Evolutionary conservation across 2,797 vertebrate genomes (phyloP).

Genomic region (Parauchenoglanis punctatus): DNA sequence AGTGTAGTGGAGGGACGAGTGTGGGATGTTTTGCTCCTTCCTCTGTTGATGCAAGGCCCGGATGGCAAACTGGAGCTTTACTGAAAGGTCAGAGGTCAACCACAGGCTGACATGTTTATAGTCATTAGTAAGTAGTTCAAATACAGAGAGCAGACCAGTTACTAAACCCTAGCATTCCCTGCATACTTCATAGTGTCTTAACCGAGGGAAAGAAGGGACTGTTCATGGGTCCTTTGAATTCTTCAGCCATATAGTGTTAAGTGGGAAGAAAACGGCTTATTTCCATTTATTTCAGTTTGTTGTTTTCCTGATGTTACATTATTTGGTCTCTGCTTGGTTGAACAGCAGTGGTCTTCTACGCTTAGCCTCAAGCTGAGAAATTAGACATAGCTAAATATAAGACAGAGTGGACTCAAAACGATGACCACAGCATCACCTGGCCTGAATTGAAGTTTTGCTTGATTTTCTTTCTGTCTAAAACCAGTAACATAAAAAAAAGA

Average conservation of each 20-base stretch:
- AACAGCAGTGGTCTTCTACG: constrained; percentile 70
- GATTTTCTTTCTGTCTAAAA: constrained; percentile 61
- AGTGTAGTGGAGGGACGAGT: constrained; percentile 12
- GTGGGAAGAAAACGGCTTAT: constrained; percentile 73
- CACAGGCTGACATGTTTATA: constrained; percentile 67
- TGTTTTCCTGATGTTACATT: constrained; percentile 54
- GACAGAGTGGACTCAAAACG: constrained; percentile 66
- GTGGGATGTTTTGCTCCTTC: constrained; percentile 11
- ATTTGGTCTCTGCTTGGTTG: constrained; percentile 78
- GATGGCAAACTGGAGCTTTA: constrained; percentile 77
- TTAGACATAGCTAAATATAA: constrained; percentile 62
- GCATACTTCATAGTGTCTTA: constrained; percentile 94
- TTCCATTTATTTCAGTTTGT: constrained; percentile 76
- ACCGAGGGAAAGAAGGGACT: constrained; percentile 81
- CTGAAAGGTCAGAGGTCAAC: constrained; percentile 75
- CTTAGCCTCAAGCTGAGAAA: constrained; percentile 58
- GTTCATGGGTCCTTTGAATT: constrained; percentile 71
- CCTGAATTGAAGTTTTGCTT: constrained; percentile 72
- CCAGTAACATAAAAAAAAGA: constrained; percentile 57
- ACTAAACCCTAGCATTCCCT: constrained; percentile 90
- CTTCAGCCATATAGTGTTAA: constrained; percentile 91
- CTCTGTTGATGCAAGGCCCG: neutral
- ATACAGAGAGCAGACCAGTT: constrained; percentile 80
- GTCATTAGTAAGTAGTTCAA: constrained; percentile 79
- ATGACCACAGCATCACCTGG: constrained; percentile 76